Conservation (phyloP, 2,113 vertebrate genomes). For the Cryptotis parvus region DNA sequence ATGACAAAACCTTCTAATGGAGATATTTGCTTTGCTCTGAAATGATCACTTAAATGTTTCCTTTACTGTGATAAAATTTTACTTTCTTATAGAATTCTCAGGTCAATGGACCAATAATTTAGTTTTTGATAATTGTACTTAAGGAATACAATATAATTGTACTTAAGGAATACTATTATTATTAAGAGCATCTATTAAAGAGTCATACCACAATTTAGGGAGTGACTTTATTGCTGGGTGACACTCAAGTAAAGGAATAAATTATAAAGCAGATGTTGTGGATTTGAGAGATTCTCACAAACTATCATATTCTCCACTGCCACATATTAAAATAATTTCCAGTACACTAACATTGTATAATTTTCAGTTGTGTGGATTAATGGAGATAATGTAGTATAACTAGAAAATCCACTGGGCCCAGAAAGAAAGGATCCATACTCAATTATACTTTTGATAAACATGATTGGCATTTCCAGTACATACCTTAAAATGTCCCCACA, state of each 20-base stretch:
- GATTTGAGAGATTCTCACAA: neutral
- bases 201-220: neutral
- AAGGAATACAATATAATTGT: neutral
- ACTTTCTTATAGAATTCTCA: neutral
- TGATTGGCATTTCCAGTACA: neutral
- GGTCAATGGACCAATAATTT: neutral
- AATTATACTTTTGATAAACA: neutral
- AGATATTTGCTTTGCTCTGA: neutral
- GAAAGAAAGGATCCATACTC: neutral
- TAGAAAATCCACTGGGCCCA: neutral
- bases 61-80: neutral
- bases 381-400: neutral
- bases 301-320: neutral
- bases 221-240: neutral
- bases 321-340: neutral
- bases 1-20: neutral
- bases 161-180: neutral
- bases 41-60: neutral
- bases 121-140: neutral
- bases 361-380: neutral
- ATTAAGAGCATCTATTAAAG: neutral
- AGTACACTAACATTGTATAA: neutral
- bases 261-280: neutral
- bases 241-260: neutral
- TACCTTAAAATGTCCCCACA: neutral